These are phyloP conservation scores for Catharus ustulatus DNA, from an alignment of 2,797 vertebrate species.

Conservation along the genomic window DNA sequence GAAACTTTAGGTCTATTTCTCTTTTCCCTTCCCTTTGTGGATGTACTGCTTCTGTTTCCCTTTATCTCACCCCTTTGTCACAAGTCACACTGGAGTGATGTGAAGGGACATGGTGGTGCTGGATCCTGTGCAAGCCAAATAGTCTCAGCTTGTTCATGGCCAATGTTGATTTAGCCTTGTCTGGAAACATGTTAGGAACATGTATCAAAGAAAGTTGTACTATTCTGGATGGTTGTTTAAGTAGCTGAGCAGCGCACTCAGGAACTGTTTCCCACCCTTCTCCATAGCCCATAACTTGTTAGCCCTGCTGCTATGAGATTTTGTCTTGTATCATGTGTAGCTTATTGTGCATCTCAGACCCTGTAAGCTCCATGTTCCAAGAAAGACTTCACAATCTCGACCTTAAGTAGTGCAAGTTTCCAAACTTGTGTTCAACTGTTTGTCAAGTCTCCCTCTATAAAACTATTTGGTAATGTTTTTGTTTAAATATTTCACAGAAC, in stretches of 20 bases:
- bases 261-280: not conserved
- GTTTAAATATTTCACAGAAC: slow-evolving; percentile 65
- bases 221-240: not conserved
- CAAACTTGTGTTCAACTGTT: not conserved
- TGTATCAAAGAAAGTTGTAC: not conserved
- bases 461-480: not conserved
- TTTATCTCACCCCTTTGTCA: not conserved
- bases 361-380: not conserved
- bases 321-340: not conserved
- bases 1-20: not conserved
- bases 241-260: not conserved
- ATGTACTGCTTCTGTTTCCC: not conserved
- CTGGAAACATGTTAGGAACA: not conserved
- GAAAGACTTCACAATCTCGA: not conserved
- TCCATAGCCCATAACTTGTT: not conserved
- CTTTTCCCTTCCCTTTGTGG: not conserved
- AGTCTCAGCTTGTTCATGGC: not conserved
- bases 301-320: not conserved
- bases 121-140: not conserved
- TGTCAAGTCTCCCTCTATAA: not conserved
- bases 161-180: not conserved
- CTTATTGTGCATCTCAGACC: not conserved
- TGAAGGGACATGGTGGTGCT: not conserved
- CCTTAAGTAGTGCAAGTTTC: not conserved
- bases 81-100: not conserved